Evolutionary conservation across 1,140 invertebrate species (phyloP).

Genomic region (Ceratoteleas bidentatus): DNA sequence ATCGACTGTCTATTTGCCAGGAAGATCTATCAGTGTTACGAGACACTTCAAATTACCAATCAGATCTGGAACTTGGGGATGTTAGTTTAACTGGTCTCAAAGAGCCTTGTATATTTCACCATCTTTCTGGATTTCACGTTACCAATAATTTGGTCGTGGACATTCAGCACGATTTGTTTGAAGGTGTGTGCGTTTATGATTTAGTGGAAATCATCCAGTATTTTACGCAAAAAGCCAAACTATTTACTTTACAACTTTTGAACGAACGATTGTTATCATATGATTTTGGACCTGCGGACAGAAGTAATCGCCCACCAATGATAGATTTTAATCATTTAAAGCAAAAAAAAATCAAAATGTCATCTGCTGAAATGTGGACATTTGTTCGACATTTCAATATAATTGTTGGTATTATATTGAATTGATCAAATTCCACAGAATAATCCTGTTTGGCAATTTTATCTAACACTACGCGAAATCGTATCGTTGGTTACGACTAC

Average conservation of each 20-base stretch:
- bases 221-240: slow-evolving; percentile 9
- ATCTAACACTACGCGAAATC: slow-evolving; percentile 15
- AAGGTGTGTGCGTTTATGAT: slow-evolving; percentile 22
- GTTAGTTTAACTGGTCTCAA: slow-evolving; percentile 12
- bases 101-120: slow-evolving; percentile 9
- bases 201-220: slow-evolving; percentile 32
- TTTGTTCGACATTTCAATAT: slow-evolving; percentile 61
- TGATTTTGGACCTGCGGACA: slow-evolving; percentile 43
- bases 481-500: slow-evolving; percentile 1
- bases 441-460: slow-evolving; percentile 25
- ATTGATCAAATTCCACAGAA: slow-evolving; percentile 13
- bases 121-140: slow-evolving; percentile 14
- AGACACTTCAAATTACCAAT: not conserved
- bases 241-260: slow-evolving; percentile 21
- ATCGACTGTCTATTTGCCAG: not conserved
- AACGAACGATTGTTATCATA: slow-evolving; percentile 16
- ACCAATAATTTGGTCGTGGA: slow-evolving; percentile 19
- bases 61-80: slow-evolving; percentile 2
- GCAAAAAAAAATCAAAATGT: slow-evolving; percentile 62
- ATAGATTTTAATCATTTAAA: slow-evolving; percentile 59
- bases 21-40: slow-evolving; percentile 2
- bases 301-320: slow-evolving; percentile 20
- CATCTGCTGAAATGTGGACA: slow-evolving; percentile 63
- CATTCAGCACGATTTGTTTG: slow-evolving; percentile 28
- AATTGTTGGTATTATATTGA: slow-evolving; percentile 26